Conservation (phyloP, 1,140 invertebrate genomes). For the Cheumatopsyche charites region DNA sequence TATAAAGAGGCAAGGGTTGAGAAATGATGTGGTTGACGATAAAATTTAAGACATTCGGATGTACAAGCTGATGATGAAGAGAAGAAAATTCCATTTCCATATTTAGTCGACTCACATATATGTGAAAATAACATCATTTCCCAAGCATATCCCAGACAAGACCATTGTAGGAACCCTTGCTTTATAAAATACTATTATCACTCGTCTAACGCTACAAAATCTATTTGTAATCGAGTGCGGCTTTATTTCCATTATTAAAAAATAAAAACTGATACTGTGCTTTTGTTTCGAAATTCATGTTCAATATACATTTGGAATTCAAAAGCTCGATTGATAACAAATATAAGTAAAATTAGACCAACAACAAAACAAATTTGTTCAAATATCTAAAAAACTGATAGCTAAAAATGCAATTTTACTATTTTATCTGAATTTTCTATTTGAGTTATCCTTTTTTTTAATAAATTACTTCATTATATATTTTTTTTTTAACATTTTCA, state of each 20-base stretch:
- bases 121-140: conserved; percentile 1
- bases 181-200: conserved; percentile 21
- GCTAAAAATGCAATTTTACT: conserved; percentile 25
- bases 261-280: conserved; percentile 4
- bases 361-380: conserved; percentile 36
- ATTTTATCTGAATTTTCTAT: conserved; percentile 11
- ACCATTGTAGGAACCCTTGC: conserved; percentile 11
- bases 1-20: conserved; percentile 18
- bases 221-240: conserved; percentile 18
- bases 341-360: conserved; percentile 29
- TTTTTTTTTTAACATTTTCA: conserved; percentile 21
- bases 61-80: neutral
- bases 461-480: conserved; percentile 22
- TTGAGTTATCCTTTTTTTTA: conserved; percentile 17
- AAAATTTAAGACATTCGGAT: neutral
- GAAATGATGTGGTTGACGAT: conserved; percentile 18
- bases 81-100: neutral
- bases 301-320: conserved; percentile 8
- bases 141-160: conserved; percentile 2
- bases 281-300: neutral
- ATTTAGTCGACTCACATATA: neutral
- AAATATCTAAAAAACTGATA: conserved; percentile 14
- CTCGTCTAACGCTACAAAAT: conserved; percentile 18
- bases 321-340: conserved; percentile 17
- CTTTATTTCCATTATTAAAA: neutral